Conservation (phyloP, 2,797 vertebrate species). For the Holocentrus rufus region DNA sequence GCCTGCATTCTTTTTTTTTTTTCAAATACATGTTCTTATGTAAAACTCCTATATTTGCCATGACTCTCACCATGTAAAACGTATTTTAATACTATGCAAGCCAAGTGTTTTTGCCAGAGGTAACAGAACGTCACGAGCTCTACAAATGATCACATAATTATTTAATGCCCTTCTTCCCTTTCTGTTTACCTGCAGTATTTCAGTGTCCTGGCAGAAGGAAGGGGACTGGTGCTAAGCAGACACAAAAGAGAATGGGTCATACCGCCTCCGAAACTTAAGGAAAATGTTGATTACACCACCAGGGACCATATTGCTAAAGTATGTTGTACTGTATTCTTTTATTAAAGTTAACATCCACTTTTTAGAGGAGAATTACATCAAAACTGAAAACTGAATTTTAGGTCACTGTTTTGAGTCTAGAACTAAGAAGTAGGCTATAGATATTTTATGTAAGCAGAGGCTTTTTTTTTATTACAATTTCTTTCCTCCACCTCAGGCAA, state of each 20-base stretch:
- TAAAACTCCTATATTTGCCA: no score
- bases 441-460: no score
- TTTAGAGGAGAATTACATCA: neutral
- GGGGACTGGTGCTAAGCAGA: conserved; percentile 62
- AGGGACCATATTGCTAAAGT: conserved; percentile 85
- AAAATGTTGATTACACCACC: conserved; percentile 86
- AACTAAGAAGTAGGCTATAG: no score
- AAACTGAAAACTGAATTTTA: neutral
- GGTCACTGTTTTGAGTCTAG: no score
- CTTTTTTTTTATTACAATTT: no score
- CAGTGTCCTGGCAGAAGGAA: conserved; percentile 50
- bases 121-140: neutral
- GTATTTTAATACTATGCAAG: neutral
- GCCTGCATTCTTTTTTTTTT: no score
- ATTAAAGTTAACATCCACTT: neutral
- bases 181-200: conserved; percentile 63
- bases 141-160: neutral
- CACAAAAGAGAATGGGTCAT: conserved; percentile 91
- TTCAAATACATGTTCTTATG: no score
- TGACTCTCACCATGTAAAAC: no score
- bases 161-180: neutral
- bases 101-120: neutral
- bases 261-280: conserved; percentile 82
- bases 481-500: neutral
- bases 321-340: conserved; percentile 52